Conservation (phyloP, 2,797 vertebrate genomes). For the Lateolabrax maculatus region DNA sequence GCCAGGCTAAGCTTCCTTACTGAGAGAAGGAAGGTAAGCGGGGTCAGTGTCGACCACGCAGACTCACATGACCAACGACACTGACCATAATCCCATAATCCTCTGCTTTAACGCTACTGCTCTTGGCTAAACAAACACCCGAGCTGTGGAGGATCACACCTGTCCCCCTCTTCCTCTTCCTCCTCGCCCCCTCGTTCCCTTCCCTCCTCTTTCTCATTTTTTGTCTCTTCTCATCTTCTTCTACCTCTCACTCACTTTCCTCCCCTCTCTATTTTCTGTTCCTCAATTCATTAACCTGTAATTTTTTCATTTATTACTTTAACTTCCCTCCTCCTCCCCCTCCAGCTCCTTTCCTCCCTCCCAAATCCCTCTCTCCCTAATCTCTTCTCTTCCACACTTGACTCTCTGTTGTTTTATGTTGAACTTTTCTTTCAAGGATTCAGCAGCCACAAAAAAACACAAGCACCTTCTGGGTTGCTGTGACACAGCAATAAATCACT, state of each 20-base stretch:
- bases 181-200: background rate
- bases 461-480: background rate
- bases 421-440: conserved; percentile 42
- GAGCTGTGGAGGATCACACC: conserved; percentile 70
- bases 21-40: conserved; percentile 76
- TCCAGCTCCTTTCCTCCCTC: background rate
- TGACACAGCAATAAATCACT: conserved; percentile 36
- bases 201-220: background rate
- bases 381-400: conserved; percentile 59
- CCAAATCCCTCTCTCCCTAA: conserved; percentile 62
- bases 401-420: conserved; percentile 42
- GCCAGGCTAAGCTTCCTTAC: conserved; percentile 82
- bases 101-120: conserved; percentile 69
- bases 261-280: background rate
- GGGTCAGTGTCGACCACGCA: conserved; percentile 80
- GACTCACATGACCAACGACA: conserved; percentile 82
- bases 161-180: conserved; percentile 33
- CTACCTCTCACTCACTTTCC: background rate
- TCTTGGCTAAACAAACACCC: conserved; percentile 73
- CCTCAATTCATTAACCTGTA: conserved; percentile 9
- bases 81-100: conserved; percentile 86
- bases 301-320: background rate
- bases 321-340: conserved; percentile 16
- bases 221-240: conserved; percentile 10
- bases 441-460: conserved; percentile 24